Conservation (phyloP, 1,140 invertebrate genomes). For the Dolichoris vasculosae region DNA sequence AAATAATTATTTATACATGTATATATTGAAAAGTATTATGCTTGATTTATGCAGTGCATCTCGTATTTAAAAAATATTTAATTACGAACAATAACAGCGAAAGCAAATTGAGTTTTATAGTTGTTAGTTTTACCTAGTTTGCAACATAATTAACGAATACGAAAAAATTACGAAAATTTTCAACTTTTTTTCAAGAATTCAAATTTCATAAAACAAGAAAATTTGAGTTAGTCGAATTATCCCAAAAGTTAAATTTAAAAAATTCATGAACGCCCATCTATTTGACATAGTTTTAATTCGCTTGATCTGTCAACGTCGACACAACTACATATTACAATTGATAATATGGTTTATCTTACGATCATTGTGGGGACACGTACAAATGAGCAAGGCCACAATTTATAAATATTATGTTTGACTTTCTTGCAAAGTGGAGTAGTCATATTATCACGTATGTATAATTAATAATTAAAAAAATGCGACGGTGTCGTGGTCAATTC, state of each 20-base stretch:
- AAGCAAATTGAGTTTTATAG: too few relatives aligned
- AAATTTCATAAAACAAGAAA: background rate
- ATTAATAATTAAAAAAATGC: constrained; percentile 7
- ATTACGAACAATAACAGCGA: too few relatives aligned
- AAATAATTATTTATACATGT: too few relatives aligned
- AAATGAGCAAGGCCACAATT: constrained; percentile 48
- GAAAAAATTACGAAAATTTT: background rate
- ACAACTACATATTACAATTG: constrained; percentile 24
- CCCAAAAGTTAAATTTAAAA: constrained; percentile 11
- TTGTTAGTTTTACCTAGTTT: too few relatives aligned
- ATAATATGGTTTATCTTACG: background rate
- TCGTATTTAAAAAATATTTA: too few relatives aligned
- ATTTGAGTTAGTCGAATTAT: background rate
- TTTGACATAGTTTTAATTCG: background rate
- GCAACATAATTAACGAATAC: background rate
- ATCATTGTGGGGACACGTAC: constrained; percentile 14
- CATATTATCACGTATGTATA: constrained; percentile 1
- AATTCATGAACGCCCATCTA: background rate
- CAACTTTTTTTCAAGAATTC: background rate
- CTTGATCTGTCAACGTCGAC: background rate
- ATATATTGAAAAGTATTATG: too few relatives aligned
- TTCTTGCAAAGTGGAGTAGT: constrained; percentile 26
- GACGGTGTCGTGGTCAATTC: constrained; percentile 26
- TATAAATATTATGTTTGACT: constrained; percentile 37
- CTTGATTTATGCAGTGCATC: too few relatives aligned